These are phyloP conservation scores for Bimastos eiseni DNA, from an alignment of 2,888 invertebrate species.

Conservation along the genomic window DNA sequence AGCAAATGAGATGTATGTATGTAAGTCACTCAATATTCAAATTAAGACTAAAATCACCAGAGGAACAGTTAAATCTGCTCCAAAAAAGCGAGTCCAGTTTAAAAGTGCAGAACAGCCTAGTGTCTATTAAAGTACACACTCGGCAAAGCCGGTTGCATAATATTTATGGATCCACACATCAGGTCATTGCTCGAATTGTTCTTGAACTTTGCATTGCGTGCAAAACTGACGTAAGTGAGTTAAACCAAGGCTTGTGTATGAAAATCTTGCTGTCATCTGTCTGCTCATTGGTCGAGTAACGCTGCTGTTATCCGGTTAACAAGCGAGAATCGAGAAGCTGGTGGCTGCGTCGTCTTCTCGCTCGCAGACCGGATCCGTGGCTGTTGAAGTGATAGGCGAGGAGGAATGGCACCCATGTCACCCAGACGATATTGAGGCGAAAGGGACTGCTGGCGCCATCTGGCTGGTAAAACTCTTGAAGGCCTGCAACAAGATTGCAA, in stretches of 20 bases:
- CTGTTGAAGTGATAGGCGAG: neutral
- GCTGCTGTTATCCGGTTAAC: neutral
- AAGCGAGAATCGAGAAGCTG: neutral
- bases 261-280: neutral
- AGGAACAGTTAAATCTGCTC: neutral
- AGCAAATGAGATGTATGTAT: neutral
- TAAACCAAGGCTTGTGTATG: no score
- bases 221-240: neutral
- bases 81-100: neutral
- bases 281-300: neutral
- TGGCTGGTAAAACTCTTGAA: constrained; percentile 6
- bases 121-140: no score
- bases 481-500: neutral
- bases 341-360: neutral
- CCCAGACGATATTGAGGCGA: neutral
- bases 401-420: neutral
- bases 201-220: neutral
- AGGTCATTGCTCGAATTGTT: neutral
- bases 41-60: neutral
- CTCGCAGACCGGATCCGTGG: no score
- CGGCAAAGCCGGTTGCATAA: neutral
- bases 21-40: neutral
- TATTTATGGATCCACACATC: neutral
- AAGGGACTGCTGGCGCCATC: neutral
- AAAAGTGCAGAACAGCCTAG: neutral